phyloP scores from a whole-genome alignment of 2,888 invertebrate genomes.

The Globia sparganii region DNA sequence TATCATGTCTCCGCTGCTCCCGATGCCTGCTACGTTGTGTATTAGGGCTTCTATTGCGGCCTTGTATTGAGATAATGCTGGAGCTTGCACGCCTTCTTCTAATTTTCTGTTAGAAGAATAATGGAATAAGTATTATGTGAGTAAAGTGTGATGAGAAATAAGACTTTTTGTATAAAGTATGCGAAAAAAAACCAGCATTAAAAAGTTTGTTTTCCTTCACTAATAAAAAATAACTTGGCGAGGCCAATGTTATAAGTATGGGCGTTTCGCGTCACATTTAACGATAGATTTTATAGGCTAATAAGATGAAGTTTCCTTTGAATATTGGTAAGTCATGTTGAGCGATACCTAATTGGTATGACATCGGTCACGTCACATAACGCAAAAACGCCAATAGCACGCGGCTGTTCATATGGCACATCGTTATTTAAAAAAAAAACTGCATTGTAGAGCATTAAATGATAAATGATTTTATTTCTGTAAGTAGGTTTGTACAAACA shows the following conservation, averaged over 20 bases:
- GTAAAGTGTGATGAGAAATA: no score
- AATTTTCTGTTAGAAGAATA: constrained; percentile 86
- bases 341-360: neutral
- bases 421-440: neutral
- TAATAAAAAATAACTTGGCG: no score
- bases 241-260: no score
- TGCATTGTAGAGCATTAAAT: no score
- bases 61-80: constrained; percentile 80
- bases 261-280: neutral
- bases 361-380: neutral
- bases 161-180: no score
- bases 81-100: constrained; percentile 83
- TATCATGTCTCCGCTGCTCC: constrained; percentile 50
- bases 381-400: neutral
- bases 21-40: constrained; percentile 75
- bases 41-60: constrained; percentile 84
- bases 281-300: neutral
- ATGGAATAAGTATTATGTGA: no score
- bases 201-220: no score
- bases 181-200: neutral
- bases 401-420: neutral
- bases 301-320: neutral
- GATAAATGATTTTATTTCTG: no score
- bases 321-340: neutral
- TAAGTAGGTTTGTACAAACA: no score